phyloP scores from a whole-genome alignment of 2,888 invertebrate genomes.

The Flexamia atlantica region DNA sequence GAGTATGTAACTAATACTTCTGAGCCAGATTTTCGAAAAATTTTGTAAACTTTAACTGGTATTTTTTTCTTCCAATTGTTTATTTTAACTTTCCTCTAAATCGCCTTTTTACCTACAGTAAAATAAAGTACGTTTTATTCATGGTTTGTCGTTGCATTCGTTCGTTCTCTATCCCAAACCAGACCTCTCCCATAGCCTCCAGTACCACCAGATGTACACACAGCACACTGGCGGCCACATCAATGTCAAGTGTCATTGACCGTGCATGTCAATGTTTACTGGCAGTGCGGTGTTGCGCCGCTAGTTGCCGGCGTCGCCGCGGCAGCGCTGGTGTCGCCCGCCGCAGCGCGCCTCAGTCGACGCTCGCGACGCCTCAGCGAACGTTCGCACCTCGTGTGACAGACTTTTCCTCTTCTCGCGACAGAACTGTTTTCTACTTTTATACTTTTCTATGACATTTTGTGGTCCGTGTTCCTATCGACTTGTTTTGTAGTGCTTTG shows the following conservation, averaged over 20 bases:
- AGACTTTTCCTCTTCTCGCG: background rate
- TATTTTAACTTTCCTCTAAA: no score
- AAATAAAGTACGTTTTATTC: no score
- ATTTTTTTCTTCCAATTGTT: no score
- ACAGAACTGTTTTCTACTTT: constrained; percentile 29
- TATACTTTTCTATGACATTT: constrained; percentile 23
- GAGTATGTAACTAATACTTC: no score
- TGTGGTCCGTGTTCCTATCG: background rate
- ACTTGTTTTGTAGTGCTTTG: constrained; percentile 5
- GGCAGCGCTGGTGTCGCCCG: constrained; percentile 11
- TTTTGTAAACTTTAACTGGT: no score
- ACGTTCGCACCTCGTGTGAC: background rate
- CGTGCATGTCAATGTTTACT: constrained; percentile 44
- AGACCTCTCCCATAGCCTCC: no score
- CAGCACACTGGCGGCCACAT: background rate
- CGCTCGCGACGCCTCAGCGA: background rate
- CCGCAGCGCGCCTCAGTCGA: constrained; percentile 6
- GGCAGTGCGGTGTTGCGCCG: constrained; percentile 33
- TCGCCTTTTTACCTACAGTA: no score
- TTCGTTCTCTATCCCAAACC: no score
- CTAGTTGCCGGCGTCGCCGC: constrained; percentile 10
- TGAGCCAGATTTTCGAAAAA: no score
- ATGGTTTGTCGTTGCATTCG: no score
- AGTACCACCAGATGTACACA: no score
- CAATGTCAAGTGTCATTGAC: constrained; percentile 31